Base-by-base conservation (phyloP, 1,140 invertebrate genomes). In the Portunus trituberculatus region DNA sequence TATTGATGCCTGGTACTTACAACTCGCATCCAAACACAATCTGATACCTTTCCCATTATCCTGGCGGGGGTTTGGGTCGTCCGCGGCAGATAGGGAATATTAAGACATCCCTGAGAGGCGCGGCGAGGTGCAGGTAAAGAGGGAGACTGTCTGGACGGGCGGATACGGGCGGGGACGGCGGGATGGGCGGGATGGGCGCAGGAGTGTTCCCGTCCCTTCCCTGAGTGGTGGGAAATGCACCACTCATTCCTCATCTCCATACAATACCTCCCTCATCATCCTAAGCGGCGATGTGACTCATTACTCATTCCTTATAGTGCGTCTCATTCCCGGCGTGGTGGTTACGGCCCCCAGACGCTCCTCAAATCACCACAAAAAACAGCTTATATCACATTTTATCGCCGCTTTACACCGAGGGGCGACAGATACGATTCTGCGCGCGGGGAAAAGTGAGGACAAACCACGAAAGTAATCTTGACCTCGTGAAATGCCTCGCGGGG, bases 11-110 rank as follows among this genome's bases (percentile, higher is more conserved):
- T n/a, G 10, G 67, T 76, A 76, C 67, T 59, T 76, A 76, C 67
- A 76, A 76, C 67, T 76, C 67, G 20, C 67, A 76, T 76, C 67
- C 67, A 76, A 76, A 76, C 67, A 76, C 67, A 20, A 76, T 76
- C 67, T 76, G 67, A 76, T 76, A 76, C 67, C 67, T 76, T 76
- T 76, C 67, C 67, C 67, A 76, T 76, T 76, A 76, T 76, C 67
- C 67, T 76, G 67, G 67, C 67, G 67, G 67, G 67, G 67, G 67
- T 76, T 76, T 20, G 16, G 20, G 12, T 76, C 16, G 20, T n/a
- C 16, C 20, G 67, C 67, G 6, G 20, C 67, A 76, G 67, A 76
- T 76, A 76, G 67, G 16, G 67, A 76, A 76, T 76, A 76, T 25
- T 76, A 76, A 76, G 67, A 76, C 67, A n/a, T 76, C 20, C 25